Evolutionary conservation across 2,888 invertebrate species (phyloP).

Genomic region (Diarsia mendica): DNA sequence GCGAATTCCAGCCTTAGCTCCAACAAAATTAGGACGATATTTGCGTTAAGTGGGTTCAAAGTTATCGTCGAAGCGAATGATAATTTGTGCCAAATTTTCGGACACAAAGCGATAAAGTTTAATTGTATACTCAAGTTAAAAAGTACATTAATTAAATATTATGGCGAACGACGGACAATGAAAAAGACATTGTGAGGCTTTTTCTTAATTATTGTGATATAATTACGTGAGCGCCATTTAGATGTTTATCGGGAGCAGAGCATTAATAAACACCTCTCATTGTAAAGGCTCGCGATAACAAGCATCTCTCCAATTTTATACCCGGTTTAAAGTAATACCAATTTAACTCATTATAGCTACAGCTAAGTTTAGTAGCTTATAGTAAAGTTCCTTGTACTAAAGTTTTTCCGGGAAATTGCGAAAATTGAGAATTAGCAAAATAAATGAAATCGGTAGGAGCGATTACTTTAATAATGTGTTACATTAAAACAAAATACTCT

Average conservation of each 20-base stretch:
- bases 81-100: slow-evolving; percentile 68
- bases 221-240: slow-evolving; percentile 61
- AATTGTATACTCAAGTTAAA: slow-evolving; percentile 69
- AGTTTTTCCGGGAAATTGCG: neutral
- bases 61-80: slow-evolving; percentile 58
- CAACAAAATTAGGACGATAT: slow-evolving; percentile 35
- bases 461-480: neutral
- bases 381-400: neutral
- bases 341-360: neutral
- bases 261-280: slow-evolving; percentile 43
- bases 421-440: no score
- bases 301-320: slow-evolving; percentile 11
- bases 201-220: slow-evolving; percentile 63
- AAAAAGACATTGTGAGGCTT: slow-evolving; percentile 63
- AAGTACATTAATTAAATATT: slow-evolving; percentile 69
- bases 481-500: neutral
- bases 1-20: slow-evolving; percentile 43
- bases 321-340: neutral
- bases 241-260: slow-evolving; percentile 51
- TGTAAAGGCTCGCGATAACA: slow-evolving; percentile 19
- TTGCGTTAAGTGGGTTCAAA: slow-evolving; percentile 21
- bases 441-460: no score
- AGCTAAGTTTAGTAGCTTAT: neutral
- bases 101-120: slow-evolving; percentile 69
- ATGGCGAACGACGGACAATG: slow-evolving; percentile 63